phyloP scores from a whole-genome alignment of 2,113 vertebrate genomes.

The Scatophagus argus region DNA sequence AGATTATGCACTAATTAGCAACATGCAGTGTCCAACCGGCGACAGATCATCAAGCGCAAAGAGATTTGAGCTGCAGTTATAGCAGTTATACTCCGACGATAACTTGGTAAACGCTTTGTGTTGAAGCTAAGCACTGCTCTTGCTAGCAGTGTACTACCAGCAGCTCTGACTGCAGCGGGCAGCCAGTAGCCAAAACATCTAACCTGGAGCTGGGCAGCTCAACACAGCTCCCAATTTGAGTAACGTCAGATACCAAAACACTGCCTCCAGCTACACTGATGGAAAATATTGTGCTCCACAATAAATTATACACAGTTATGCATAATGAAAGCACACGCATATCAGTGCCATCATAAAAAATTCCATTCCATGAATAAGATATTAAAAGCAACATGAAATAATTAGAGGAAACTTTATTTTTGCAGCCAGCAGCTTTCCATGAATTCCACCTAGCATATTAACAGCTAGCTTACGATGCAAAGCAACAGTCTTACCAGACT shows the following conservation, averaged over 20 bases:
- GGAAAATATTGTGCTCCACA: neutral
- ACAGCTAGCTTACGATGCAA: conserved; percentile 8
- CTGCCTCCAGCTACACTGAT: neutral
- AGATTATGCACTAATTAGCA: neutral
- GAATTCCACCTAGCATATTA: conserved; percentile 27
- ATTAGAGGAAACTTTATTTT: neutral
- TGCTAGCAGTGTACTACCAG: too few relatives aligned
- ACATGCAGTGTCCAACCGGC: too few relatives aligned
- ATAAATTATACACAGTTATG: neutral
- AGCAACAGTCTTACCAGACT: conserved; percentile 15
- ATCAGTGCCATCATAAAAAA: too few relatives aligned
- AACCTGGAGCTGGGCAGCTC: neutral
- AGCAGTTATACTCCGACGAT: neutral
- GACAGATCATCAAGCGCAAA: neutral
- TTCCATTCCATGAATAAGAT: neutral
- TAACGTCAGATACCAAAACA: neutral
- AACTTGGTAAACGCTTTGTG: neutral
- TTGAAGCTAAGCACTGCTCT: neutral
- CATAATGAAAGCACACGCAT: fast-evolving
- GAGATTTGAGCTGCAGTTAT: neutral
- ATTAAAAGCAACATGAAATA: neutral
- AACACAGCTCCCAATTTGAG: neutral
- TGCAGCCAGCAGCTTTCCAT: neutral
- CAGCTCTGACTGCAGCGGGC: neutral
- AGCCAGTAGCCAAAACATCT: neutral